Evolutionary conservation across 2,797 vertebrate species (phyloP), one percentile per base, ranked within the genome.

Genomic region (Gymnothorax javanicus): DNA sequence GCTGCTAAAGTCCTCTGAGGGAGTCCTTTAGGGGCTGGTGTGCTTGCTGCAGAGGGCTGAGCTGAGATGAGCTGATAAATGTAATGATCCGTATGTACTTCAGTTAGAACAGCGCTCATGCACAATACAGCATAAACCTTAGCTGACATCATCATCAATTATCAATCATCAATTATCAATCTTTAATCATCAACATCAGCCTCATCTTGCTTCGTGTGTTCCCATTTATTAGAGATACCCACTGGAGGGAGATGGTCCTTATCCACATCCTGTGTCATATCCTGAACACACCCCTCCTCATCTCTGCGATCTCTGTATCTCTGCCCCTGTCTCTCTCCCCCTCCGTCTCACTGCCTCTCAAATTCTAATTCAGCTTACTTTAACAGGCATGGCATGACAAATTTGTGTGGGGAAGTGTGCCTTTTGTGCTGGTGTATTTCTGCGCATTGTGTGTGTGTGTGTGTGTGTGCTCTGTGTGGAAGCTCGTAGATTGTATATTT

Each of bases 1-100:
- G 94, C 93, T 94, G 91, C 87, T 81, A 57, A 43, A 83, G 90
- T 84, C 84, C 87, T 88, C 93, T 92, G 93, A 92, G 93, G 93
- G 94, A 94, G 91, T 84, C 85, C 0, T 90, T 89, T 67, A 60
- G 5, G 83, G 86, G 88, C 88, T 92, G 88, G 91, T 60, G 85
- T 87, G 4, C 13, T 89, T 92, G 69, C 87, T 85, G 33, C 67
- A 88, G 87, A 85, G 89, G 83, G 85, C 85, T 86, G 89, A 23
- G 88, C 84, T 89, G 88, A 87, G 73, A 75, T 79, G 33, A 90
- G 93, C 94, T 94, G 93, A 93, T 93, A 88, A 73, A 91, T 90
- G 91, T 91, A 89, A 92, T 81, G 90, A 93, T 88, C 84, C 2
- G 33, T 43, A 43, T 43, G 33, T 43, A 43, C 33, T 43, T 43